Evolutionary conservation across 1,140 invertebrate genomes (phyloP).

Genomic region (Venturia canescens): DNA sequence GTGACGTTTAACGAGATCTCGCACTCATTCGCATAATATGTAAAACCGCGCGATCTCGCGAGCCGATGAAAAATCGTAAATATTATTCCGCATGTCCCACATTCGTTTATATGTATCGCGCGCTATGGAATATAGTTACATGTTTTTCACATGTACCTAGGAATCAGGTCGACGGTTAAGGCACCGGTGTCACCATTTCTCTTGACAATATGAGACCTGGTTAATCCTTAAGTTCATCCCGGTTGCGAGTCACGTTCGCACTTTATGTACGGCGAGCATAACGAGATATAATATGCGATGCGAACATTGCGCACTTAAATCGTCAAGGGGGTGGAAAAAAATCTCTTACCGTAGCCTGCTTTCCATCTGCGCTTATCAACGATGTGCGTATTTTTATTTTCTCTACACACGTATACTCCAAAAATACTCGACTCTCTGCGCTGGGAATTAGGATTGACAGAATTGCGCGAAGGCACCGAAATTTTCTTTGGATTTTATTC

Average conservation of each 20-base stretch:
- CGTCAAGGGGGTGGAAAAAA: conserved; percentile 35
- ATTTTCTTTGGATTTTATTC: too few species aligned
- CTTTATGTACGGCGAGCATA: conserved; percentile 52
- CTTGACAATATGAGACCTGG: conserved; percentile 42
- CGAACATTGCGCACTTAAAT: conserved; percentile 53
- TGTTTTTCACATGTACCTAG: not conserved
- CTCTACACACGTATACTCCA: not conserved
- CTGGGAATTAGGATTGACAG: too few species aligned
- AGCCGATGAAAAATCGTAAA: not conserved
- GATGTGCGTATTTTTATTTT: not conserved
- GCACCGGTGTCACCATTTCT: conserved; percentile 41
- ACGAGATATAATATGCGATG: conserved; percentile 55
- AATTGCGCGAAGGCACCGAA: too few species aligned
- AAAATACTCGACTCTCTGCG: too few species aligned
- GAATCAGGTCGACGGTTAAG: conserved; percentile 31
- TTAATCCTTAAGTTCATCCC: conserved; percentile 40
- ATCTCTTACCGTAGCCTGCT: not conserved
- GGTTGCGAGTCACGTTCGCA: conserved; percentile 51
- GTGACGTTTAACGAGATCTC: not conserved
- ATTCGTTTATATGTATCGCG: not conserved
- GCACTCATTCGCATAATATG: not conserved
- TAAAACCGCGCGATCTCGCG: not conserved
- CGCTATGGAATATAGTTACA: too few species aligned
- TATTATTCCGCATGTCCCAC: not conserved
- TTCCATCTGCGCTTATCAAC: not conserved